Conservation (phyloP, 1,140 invertebrate species). For the Drosophila eugracilis region DNA sequence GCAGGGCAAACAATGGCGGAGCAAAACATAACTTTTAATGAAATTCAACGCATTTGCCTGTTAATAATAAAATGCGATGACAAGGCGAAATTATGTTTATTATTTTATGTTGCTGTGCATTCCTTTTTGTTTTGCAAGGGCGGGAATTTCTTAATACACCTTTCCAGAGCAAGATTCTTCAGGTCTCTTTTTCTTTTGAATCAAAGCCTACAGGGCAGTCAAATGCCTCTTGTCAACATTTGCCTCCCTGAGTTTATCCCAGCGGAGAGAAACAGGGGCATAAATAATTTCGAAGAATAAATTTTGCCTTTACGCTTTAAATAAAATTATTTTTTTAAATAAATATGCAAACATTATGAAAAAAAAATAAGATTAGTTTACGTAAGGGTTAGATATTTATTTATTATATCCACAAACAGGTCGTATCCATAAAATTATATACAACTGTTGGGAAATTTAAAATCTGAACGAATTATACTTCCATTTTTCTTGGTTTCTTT, state of each 20-base stretch:
- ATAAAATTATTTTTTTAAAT: no score
- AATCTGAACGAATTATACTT: not conserved
- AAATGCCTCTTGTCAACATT: slow-evolving; percentile 72
- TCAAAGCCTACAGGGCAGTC: slow-evolving; percentile 60
- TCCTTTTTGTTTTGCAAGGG: slow-evolving; percentile 28
- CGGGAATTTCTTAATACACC: slow-evolving; percentile 73
- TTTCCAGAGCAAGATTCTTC: slow-evolving; percentile 27
- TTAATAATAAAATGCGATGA: slow-evolving; percentile 77
- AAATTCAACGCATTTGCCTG: slow-evolving; percentile 75
- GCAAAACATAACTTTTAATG: slow-evolving; percentile 78
- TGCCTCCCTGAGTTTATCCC: slow-evolving; percentile 14
- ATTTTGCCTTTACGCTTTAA: no score
- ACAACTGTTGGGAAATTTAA: no score
- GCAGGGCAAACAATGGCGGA: slow-evolving; percentile 37
- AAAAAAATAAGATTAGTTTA: no score
- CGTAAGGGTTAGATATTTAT: no score
- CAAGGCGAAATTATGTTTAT: slow-evolving; percentile 80
- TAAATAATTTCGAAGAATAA: not conserved
- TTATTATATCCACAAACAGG: no score
- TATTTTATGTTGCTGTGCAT: slow-evolving; percentile 53
- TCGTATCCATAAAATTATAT: no score
- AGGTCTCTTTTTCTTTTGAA: slow-evolving; percentile 43
- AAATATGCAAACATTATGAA: no score
- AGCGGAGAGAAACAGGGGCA: slow-evolving; percentile 1
- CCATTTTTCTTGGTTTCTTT: not conserved